These are phyloP conservation scores for Trichogramma evanescens DNA, from an alignment of 2,888 invertebrate genomes.

Conservation along the genomic window DNA sequence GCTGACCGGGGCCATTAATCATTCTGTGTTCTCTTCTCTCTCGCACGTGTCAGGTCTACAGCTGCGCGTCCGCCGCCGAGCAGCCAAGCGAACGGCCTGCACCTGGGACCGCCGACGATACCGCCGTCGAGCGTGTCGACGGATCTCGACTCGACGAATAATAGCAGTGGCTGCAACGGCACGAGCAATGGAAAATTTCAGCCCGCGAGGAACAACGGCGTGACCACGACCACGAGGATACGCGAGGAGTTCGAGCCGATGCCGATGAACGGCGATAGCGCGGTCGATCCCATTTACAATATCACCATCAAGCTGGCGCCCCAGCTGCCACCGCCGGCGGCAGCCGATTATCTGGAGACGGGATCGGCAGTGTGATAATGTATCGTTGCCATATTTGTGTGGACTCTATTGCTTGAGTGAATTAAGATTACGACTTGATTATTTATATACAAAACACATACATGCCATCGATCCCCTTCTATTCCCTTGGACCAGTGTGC, in stretches of 20 bases:
- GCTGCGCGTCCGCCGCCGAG: background rate
- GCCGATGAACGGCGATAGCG: background rate
- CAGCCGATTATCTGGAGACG: background rate
- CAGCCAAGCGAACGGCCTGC: slow-evolving; percentile 5
- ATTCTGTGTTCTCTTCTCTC: too few species aligned
- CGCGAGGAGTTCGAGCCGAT: slow-evolving; percentile 13
- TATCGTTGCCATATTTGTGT: background rate
- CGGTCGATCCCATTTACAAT: slow-evolving; percentile 14
- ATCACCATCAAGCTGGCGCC: slow-evolving; percentile 20
- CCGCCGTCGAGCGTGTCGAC: background rate
- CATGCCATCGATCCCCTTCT: too few species aligned
- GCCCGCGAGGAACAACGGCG: background rate
- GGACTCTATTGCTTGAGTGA: too few species aligned
- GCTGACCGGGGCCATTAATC: slow-evolving; percentile 3
- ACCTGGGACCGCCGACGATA: background rate
- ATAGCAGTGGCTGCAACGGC: background rate
- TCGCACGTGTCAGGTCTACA: too few species aligned
- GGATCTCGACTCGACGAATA: background rate
- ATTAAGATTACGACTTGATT: too few species aligned
- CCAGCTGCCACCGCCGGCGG: background rate
- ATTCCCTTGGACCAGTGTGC: too few species aligned
- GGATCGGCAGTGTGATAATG: background rate
- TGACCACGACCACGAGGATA: slow-evolving; percentile 4
- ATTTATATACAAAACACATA: too few species aligned
- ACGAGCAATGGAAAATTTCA: background rate